Percentiles rank a stretch among this genome's conserved stretches.
These are phyloP conservation scores for Pseudococcus longispinus DNA, from an alignment of 2,888 invertebrate species.

Conservation along the genomic window DNA sequence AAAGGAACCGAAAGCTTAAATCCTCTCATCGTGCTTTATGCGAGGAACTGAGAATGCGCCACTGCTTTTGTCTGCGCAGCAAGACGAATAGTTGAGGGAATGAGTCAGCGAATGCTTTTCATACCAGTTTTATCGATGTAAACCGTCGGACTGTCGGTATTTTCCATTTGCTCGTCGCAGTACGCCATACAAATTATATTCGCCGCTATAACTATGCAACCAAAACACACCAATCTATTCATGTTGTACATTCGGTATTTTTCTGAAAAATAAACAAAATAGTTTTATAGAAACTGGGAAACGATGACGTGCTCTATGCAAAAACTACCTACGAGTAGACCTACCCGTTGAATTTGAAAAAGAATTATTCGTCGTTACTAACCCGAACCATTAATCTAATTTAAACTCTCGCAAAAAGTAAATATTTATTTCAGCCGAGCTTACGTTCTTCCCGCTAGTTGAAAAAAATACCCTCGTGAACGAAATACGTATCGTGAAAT, in stretches of 20 bases:
- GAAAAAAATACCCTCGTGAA: neutral
- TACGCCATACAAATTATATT: neutral
- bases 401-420: slow-evolving; percentile 33
- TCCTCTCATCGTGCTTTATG: neutral
- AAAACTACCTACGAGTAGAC: neutral
- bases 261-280: slow-evolving; percentile 6
- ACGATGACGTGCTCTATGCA: neutral
- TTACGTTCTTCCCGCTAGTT: neutral
- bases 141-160: neutral
- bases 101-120: slow-evolving; percentile 1
- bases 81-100: neutral
- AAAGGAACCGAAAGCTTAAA: neutral
- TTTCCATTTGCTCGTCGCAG: neutral
- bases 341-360: slow-evolving; percentile 6
- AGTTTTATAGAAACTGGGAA: neutral
- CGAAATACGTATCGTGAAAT: neutral
- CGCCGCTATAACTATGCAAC: neutral
- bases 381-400: slow-evolving; percentile 16
- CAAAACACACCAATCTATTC: slow-evolving; percentile 36
- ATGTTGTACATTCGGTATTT: slow-evolving; percentile 12
- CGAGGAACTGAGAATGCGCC: neutral
- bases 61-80: neutral
- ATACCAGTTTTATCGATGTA: neutral
- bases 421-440: slow-evolving; percentile 38
- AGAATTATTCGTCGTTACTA: slow-evolving; percentile 30